phyloP scores from a whole-genome alignment of 2,888 invertebrate genomes.

The Nemapogon koenigi region DNA sequence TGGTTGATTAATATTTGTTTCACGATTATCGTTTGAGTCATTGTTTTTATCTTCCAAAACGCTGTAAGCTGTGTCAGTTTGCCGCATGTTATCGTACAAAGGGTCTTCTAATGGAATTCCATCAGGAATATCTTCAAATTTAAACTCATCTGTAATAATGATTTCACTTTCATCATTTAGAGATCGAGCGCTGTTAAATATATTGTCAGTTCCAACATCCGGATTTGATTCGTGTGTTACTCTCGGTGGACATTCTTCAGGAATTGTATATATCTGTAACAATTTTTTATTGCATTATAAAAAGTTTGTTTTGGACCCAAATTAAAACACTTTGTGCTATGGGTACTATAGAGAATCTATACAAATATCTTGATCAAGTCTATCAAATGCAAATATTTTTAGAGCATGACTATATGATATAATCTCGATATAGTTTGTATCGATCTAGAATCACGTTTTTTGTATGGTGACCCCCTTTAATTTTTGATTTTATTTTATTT shows the following conservation, averaged over 20 bases:
- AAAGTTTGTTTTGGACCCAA: too few species aligned
- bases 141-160: constrained; percentile 39
- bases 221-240: constrained; percentile 30
- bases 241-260: constrained; percentile 47
- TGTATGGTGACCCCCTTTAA: too few species aligned
- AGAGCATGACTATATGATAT: too few species aligned
- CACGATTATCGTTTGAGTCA: neutral
- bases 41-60: neutral
- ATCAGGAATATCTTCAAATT: constrained; percentile 47
- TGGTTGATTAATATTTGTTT: neutral
- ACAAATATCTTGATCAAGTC: too few species aligned
- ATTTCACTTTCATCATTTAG: constrained; percentile 32
- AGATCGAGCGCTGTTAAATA: constrained; percentile 40
- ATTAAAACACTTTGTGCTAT: too few species aligned
- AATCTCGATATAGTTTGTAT: too few species aligned
- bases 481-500: too few species aligned
- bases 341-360: too few species aligned
- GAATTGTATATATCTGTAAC: constrained; percentile 46
- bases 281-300: too few species aligned
- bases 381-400: too few species aligned
- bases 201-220: constrained; percentile 35
- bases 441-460: too few species aligned
- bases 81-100: constrained; percentile 40
- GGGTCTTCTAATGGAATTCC: constrained; percentile 49
- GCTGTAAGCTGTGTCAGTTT: neutral